Percentiles rank a stretch among this genome's conserved stretches.
Conservation (phyloP, 2,888 invertebrate genomes). For the Bimastos eiseni region DNA sequence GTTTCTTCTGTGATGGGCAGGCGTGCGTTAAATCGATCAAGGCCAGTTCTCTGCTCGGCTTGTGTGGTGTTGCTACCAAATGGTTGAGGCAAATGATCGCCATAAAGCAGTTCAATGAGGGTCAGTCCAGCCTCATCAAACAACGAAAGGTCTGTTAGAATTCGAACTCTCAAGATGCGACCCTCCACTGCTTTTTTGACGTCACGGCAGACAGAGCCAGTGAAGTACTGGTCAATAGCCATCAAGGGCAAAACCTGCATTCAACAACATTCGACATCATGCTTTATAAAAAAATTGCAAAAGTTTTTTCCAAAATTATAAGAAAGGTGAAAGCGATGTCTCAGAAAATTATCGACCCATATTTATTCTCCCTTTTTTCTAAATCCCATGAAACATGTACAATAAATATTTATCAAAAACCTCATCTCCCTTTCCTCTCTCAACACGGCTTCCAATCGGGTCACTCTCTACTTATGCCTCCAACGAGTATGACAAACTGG, state of each 20-base stretch:
- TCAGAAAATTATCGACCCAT: no score
- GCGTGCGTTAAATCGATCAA: slow-evolving; percentile 50
- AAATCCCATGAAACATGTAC: no score
- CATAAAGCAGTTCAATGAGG: slow-evolving; percentile 54
- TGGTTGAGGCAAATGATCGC: slow-evolving; percentile 57
- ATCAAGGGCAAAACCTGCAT: slow-evolving; percentile 59
- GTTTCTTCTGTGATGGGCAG: slow-evolving; percentile 53
- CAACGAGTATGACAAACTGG: no score
- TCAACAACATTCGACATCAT: not conserved
- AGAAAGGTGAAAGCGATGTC: no score
- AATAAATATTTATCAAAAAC: no score
- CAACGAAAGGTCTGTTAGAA: slow-evolving; percentile 57
- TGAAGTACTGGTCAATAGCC: slow-evolving; percentile 58
- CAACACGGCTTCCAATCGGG: no score
- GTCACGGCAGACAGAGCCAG: slow-evolving; percentile 59
- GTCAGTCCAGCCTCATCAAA: slow-evolving; percentile 55
- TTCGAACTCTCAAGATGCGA: slow-evolving; percentile 55
- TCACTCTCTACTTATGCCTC: no score
- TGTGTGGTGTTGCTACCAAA: slow-evolving; percentile 57
- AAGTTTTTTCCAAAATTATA: no score
- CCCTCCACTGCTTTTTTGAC: slow-evolving; percentile 58
- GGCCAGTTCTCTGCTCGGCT: slow-evolving; percentile 51
- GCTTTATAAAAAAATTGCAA: no score
- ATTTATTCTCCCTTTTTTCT: no score
- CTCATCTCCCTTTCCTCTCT: no score